Evolutionary conservation across 2,113 vertebrate genomes (phyloP), one percentile per base, ranked within the genome.

Genomic region (Piliocolobus tephrosceles): DNA sequence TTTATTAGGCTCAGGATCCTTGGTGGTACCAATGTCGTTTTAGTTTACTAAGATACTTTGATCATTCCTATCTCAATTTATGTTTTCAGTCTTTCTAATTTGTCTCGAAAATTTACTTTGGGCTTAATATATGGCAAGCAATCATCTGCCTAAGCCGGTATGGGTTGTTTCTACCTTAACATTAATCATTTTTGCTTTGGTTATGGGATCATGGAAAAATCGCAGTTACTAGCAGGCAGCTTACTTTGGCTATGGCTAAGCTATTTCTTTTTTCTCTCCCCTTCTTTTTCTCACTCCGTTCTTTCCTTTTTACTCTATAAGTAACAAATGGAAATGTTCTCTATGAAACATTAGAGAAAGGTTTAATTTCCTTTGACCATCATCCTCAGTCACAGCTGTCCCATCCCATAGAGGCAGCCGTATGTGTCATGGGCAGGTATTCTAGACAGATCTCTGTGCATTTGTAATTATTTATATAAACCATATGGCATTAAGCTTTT

Each of bases 131-230:
- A 45, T 86, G 55, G 61, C 61, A 70, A 86, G 50, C 8, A 83
- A 1, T 94, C 81, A 80, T 94, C 93, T 97, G 58, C n/a, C 58
- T 86, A 47, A 81, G 40, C 81, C 78, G 4, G 4, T 72, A n/a
- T 32, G 66, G 10, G 22, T 80, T 75, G 47, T 86, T 94, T 80
- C 47, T 96, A 10, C 35, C 32, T 70, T 14, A 50, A 22, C 16
- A 93, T 76, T 95, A 68, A 40, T 86, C 16, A 64, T 78, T 89
- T 96, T 95, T 80, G 35, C 52, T 89, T 91, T 85, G 85, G 72
- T 92, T 80, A 47, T 87, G 55, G 64, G 35, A 35, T 76, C 20
- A 50, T 50, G 30, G 61, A 32, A 84, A 27, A 30, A 22, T 83
- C 58, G 58, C 66, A 32, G 27, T 91, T 87, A 64, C 58, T 73